Percentiles rank a stretch among this genome's conserved stretches.
Evolutionary conservation across 2,888 invertebrate genomes (phyloP).

Genomic region (Oscheius sp.): DNA sequence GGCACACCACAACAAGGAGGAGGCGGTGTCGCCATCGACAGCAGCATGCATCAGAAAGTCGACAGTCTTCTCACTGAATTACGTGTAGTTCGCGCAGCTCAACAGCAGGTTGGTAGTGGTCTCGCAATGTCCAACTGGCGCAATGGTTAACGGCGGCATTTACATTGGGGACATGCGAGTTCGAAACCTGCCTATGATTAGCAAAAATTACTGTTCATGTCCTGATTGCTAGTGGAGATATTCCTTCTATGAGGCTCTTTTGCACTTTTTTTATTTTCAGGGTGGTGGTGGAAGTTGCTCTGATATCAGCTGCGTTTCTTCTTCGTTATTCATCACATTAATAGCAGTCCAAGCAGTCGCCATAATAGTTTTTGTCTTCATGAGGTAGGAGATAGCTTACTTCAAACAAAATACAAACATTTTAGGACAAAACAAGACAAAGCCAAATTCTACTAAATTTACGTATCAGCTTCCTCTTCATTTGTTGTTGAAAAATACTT

Average conservation of each 20-base stretch:
- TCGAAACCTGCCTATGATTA: constrained; percentile 26
- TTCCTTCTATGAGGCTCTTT: neutral
- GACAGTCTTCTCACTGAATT: constrained; percentile 55
- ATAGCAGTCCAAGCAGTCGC: constrained; percentile 63
- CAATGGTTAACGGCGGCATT: neutral
- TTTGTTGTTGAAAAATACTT: constrained; percentile 12
- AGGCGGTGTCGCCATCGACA: constrained; percentile 47
- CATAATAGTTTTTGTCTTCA: constrained; percentile 63
- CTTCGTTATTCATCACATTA: constrained; percentile 63
- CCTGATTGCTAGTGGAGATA: constrained; percentile 13
- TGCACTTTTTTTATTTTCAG: constrained; percentile 11
- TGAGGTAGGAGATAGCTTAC: constrained; percentile 52
- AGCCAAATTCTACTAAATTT: constrained; percentile 69
- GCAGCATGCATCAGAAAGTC: constrained; percentile 55
- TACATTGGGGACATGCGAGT: neutral
- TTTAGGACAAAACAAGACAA: constrained; percentile 71
- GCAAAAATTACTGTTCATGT: constrained; percentile 34
- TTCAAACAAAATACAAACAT: constrained; percentile 21
- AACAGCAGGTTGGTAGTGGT: constrained; percentile 43
- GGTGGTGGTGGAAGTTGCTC: constrained; percentile 40
- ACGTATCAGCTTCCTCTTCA: neutral
- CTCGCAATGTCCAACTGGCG: neutral
- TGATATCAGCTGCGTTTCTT: constrained; percentile 56
- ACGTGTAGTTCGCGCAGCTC: constrained; percentile 52
- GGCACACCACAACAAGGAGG: constrained; percentile 38